phyloP scores from a whole-genome alignment of 2,113 vertebrate species.

The Saguinus midas region DNA sequence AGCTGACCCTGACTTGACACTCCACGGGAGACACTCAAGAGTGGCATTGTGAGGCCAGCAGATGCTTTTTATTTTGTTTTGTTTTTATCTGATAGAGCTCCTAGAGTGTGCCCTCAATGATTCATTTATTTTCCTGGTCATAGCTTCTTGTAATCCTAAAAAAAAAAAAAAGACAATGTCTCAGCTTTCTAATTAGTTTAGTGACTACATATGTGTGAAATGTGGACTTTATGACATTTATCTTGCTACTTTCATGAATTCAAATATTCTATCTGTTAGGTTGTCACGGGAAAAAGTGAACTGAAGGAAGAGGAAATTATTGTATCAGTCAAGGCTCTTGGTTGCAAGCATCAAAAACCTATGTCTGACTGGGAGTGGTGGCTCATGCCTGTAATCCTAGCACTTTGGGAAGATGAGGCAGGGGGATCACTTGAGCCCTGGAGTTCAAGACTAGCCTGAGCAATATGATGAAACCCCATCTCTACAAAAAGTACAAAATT shows the following conservation, averaged over 20 bases:
- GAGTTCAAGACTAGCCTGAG: no score
- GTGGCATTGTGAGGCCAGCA: not conserved
- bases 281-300: conserved; percentile 22
- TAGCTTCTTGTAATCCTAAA: not conserved
- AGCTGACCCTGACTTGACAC: not conserved
- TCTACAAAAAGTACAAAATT: no score
- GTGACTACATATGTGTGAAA: not conserved
- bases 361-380: no score
- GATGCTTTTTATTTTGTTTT: not conserved
- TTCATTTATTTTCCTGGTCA: not conserved
- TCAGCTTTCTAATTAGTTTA: conserved; percentile 41
- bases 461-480: no score
- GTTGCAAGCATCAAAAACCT: not conserved
- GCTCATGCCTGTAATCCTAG: no score
- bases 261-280: conserved; percentile 43
- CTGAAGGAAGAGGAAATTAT: conserved; percentile 40
- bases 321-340: conserved; percentile 14
- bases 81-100: not conserved
- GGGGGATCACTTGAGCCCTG: no score
- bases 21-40: not conserved
- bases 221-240: not conserved
- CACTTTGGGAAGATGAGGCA: no score
- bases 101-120: not conserved
- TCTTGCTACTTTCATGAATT: conserved; percentile 25
- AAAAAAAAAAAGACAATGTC: not conserved